phyloP scores from a whole-genome alignment of 2,797 vertebrate genomes.

The Capromys pilorides region DNA sequence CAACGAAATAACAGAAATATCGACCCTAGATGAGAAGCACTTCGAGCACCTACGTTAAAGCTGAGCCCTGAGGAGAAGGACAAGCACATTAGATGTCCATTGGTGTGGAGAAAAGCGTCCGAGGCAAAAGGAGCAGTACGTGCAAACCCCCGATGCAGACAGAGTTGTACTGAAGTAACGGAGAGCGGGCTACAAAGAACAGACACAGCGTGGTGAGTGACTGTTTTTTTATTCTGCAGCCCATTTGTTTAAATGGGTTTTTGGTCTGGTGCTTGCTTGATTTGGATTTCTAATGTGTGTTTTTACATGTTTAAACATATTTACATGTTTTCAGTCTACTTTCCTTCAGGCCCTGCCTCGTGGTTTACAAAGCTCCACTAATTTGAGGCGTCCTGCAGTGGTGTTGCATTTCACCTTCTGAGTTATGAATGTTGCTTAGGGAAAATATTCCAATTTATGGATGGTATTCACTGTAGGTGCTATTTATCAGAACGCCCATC shows the following conservation, averaged over 20 bases:
- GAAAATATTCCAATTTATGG: neutral
- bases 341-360: constrained; percentile 34
- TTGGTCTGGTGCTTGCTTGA: constrained; percentile 31
- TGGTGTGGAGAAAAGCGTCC: neutral
- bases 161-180: neutral
- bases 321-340: constrained; percentile 30
- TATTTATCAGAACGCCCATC: neutral
- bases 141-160: neutral
- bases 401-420: constrained; percentile 25
- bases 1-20: neutral
- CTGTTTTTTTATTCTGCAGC: neutral
- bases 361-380: constrained; percentile 52
- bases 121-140: neutral
- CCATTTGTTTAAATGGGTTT: constrained; percentile 49
- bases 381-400: neutral
- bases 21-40: neutral
- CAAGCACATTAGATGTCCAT: neutral
- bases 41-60: neutral
- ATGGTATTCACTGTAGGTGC: neutral
- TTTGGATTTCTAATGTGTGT: constrained; percentile 52
- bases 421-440: constrained; percentile 40
- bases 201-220: neutral
- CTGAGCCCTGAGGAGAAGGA: neutral
- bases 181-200: neutral
- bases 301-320: constrained; percentile 23